A percentile compares a stretch with the other conserved stretches of the same genome.
Conservation (phyloP, 2,113 vertebrate species). For the Micromys minutus region DNA sequence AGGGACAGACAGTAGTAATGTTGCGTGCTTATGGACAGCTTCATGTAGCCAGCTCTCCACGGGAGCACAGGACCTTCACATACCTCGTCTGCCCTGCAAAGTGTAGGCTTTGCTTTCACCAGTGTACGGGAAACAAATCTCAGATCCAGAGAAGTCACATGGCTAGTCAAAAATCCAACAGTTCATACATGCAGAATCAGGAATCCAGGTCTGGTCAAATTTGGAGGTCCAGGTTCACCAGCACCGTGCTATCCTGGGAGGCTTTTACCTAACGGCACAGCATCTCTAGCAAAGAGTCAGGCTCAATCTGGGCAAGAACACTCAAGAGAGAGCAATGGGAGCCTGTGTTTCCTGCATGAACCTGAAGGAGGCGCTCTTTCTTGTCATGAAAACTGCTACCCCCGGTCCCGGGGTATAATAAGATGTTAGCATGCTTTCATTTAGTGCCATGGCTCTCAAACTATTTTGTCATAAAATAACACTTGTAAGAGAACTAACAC, state of each 20-base stretch:
- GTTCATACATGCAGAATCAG: background rate
- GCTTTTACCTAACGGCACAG: background rate
- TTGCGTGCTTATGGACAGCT: background rate
- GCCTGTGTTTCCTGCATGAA: background rate
- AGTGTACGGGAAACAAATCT: background rate
- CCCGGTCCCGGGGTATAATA: too few relatives aligned
- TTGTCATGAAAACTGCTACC: rapidly evolving
- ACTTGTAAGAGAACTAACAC: background rate
- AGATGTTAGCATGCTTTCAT: background rate
- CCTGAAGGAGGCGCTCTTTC: background rate
- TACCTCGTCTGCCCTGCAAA: too few relatives aligned
- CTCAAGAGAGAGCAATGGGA: background rate
- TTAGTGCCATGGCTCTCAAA: background rate
- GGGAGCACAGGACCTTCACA: too few relatives aligned
- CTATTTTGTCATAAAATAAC: background rate
- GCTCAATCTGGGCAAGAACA: background rate
- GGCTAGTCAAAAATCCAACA: background rate
- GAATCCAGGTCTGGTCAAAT: background rate
- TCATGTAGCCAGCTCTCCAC: background rate
- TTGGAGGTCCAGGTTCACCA: background rate
- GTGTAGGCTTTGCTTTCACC: background rate
- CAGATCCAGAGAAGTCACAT: background rate
- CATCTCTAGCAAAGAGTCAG: background rate
- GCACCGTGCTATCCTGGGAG: background rate
- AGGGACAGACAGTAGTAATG: background rate